Evolutionary conservation across 2,113 vertebrate species (phyloP).

Genomic region (Channa argus): DNA sequence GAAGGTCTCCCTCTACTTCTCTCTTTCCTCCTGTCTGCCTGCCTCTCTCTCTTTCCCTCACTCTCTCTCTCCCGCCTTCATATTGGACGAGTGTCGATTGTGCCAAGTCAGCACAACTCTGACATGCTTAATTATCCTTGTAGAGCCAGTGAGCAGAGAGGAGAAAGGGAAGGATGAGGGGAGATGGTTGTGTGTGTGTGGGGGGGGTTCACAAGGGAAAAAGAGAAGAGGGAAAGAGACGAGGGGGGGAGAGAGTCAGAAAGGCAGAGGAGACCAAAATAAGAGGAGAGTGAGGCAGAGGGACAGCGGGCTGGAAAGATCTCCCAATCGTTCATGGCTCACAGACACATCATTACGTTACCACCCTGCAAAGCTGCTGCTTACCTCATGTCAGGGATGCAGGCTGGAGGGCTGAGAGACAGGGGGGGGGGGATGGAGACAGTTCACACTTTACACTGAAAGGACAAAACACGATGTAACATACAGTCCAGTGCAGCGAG

Average conservation of each 20-base stretch:
- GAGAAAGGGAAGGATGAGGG: slow-evolving; percentile 6
- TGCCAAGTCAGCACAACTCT: slow-evolving; percentile 79
- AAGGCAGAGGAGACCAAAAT: not conserved
- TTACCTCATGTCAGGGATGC: slow-evolving; percentile 32
- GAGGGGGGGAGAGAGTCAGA: slow-evolving; percentile 2
- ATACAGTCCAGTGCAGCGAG: too few relatives aligned
- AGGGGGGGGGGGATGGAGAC: slow-evolving; percentile 20
- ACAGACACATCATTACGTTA: slow-evolving; percentile 45
- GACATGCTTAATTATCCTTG: slow-evolving; percentile 78
- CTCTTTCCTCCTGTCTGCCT: slow-evolving; percentile 17
- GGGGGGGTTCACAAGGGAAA: slow-evolving; percentile 14
- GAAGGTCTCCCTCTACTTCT: slow-evolving; percentile 67
- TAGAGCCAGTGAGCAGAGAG: slow-evolving; percentile 53
- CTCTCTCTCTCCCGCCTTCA: slow-evolving; percentile 39
- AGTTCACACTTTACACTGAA: slow-evolving; percentile 54
- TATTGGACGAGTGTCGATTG: slow-evolving; percentile 56
- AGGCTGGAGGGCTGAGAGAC: slow-evolving; percentile 42
- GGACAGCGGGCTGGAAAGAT: slow-evolving; percentile 58
- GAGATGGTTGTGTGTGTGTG: too few relatives aligned
- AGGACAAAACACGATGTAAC: slow-evolving; percentile 16
- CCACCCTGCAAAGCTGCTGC: slow-evolving; percentile 33
- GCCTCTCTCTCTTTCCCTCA: slow-evolving; percentile 29
- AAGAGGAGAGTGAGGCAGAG: slow-evolving; percentile 20
- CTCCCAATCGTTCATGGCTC: slow-evolving; percentile 52
- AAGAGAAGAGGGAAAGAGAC: not conserved